Percentiles rank a stretch among this genome's conserved stretches.
These are phyloP conservation scores for Mycalesis mineus DNA, from an alignment of 2,888 invertebrate species.

Conservation along the genomic window DNA sequence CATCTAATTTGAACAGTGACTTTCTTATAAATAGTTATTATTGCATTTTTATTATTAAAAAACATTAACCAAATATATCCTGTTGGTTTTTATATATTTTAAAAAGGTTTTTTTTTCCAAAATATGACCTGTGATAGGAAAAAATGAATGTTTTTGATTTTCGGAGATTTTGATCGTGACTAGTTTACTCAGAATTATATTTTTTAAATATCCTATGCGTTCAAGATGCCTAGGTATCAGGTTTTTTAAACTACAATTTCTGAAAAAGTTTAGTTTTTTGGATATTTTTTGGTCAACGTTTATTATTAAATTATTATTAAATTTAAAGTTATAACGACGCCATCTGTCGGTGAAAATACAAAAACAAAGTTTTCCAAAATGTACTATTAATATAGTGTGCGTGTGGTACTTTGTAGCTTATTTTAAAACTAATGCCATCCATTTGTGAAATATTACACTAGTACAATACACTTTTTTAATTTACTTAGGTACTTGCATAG, in stretches of 20 bases:
- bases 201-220: too few relatives aligned
- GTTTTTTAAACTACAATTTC: too few relatives aligned
- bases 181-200: too few relatives aligned
- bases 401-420: slow-evolving; percentile 7
- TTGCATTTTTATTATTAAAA: slow-evolving; percentile 6
- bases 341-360: slow-evolving; percentile 1
- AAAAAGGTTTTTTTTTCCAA: too few relatives aligned
- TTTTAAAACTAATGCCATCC: background rate
- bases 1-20: background rate
- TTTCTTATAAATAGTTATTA: slow-evolving; percentile 1
- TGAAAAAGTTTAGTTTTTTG: too few relatives aligned
- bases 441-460: background rate
- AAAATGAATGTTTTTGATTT: too few relatives aligned
- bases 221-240: too few relatives aligned
- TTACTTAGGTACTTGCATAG: background rate
- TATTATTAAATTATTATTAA: slow-evolving; percentile 1
- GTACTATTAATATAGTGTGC: background rate
- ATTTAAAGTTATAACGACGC: background rate
- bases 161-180: too few relatives aligned
- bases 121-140: too few relatives aligned
- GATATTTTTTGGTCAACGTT: background rate
- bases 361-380: background rate
- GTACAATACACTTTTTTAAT: background rate
- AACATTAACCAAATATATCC: background rate
- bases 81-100: too few relatives aligned